Evolutionary conservation across 2,888 invertebrate genomes (phyloP), one percentile per base, ranked within the genome.

Genomic region (Apodemia zela): DNA sequence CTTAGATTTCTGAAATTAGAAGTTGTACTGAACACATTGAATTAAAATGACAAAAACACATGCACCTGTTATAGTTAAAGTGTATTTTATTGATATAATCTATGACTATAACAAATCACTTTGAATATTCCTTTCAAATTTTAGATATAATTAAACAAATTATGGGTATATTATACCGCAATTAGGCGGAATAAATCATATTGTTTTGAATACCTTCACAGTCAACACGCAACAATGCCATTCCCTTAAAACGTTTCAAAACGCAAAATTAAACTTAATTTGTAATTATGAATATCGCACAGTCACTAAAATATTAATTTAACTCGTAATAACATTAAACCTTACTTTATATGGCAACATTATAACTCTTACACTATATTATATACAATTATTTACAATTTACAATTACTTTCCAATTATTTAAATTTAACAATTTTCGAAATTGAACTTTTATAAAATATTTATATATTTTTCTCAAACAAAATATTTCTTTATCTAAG

Each of bases 371-470:
- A 61, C 33, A 35, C 47, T 61, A 35, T 61, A 61, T 61, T 61
- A n/a, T n/a, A n/a, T 61, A 61, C 61, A 61, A 61, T 21, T 51
- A 61, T 61, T 61, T 61, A 61, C 61, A 61, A 60, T 51, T 51
- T 51, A 51, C 21, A 51, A 51, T 51, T 51, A 51, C 10, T 51
- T 18, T 21, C 21, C 51, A 21, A 51, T 51, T 18, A 51, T 5
- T 51, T 51, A 51, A 51, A 47, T 47, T 47, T 47, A 47, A 13
- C 21, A 10, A 13, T 18, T 51, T 51, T 51, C 10, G 51, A 51
- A 51, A 51, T 51, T 51, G 21, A 18, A 18, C 13, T 4, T 49
- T 51, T 21, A 18, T 51, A 17, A 17, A 47, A 17, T 17, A 47
- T 17, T 51, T 21, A 51, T 51, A 51, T 11, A 51, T 18, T 18